phyloP scores from a whole-genome alignment of 1,140 invertebrate species.

The Oedothorax gibbosus region DNA sequence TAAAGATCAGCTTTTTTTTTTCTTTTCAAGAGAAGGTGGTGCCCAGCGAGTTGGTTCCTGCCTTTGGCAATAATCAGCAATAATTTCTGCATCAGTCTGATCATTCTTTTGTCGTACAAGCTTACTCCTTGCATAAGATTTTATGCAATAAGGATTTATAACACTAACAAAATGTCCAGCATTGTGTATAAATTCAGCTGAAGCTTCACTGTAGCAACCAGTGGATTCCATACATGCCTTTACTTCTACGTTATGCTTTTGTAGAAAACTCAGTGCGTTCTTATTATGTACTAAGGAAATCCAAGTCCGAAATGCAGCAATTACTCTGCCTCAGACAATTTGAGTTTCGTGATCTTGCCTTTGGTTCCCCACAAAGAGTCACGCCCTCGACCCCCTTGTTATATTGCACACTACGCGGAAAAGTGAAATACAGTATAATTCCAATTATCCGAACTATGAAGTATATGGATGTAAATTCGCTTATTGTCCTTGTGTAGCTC shows the following conservation, averaged over 20 bases:
- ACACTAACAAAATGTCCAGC: conserved; percentile 50
- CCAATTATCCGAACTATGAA: no score
- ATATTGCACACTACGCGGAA: no score
- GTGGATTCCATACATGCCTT: conserved; percentile 27
- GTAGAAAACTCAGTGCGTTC: conserved; percentile 8
- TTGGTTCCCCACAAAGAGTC: no score
- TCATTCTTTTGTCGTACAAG: conserved; percentile 39
- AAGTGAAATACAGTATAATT: no score
- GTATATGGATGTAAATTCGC: no score
- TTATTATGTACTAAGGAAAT: no score
- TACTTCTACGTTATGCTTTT: conserved; percentile 39
- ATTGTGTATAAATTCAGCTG: conserved; percentile 37
- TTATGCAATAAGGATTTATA: conserved; percentile 43
- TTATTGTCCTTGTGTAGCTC: no score
- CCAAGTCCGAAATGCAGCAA: no score
- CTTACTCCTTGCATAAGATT: conserved; percentile 48
- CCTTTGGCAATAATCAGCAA: conserved; percentile 48
- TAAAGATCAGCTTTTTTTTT: conserved; percentile 42
- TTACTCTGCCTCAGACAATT: no score
- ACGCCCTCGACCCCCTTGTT: no score
- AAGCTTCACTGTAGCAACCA: conserved; percentile 24
- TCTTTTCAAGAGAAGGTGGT: conserved; percentile 26
- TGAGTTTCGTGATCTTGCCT: no score
- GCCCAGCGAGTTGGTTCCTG: conserved; percentile 39
- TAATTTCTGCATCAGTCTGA: conserved; percentile 44